A percentile compares a stretch with the other conserved stretches of the same genome.
These are phyloP conservation scores for Drosophila robusta DNA, from an alignment of 2,888 invertebrate genomes.

Conservation along the genomic window DNA sequence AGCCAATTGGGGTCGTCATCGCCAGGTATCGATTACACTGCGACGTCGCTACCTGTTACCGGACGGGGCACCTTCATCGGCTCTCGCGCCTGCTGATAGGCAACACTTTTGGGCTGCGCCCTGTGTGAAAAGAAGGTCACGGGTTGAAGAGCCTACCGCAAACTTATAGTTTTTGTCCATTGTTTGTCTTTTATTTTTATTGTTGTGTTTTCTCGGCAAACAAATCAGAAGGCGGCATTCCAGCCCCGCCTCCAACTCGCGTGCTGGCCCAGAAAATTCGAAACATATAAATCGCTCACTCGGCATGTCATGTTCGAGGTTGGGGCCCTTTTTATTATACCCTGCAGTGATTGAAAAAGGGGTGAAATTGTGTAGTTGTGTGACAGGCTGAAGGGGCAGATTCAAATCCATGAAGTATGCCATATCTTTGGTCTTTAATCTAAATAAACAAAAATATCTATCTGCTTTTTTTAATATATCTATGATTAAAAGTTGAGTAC, in stretches of 20 bases:
- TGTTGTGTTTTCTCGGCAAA: conserved; percentile 49
- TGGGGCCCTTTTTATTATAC: neutral
- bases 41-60: conserved; percentile 67
- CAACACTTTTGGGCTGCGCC: conserved; percentile 53
- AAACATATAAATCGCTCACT: conserved; percentile 51
- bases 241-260: neutral
- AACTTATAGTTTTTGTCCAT: conserved; percentile 57
- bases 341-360: conserved; percentile 4
- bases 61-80: conserved; percentile 11
- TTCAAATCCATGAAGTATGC: no score
- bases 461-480: no score
- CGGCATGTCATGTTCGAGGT: conserved; percentile 28
- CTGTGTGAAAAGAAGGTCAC: conserved; percentile 63
- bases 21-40: conserved; percentile 66
- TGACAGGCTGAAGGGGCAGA: no score
- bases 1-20: conserved; percentile 61
- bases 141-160: conserved; percentile 66
- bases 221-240: conserved; percentile 38
- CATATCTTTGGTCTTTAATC: no score
- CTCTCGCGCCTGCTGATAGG: conserved; percentile 41
- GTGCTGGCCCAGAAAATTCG: conserved; percentile 76
- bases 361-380: no score
- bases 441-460: no score
- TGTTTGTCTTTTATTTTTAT: conserved; percentile 48
- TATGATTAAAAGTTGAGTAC: neutral